Percentiles rank a stretch among this genome's conserved stretches.
Conservation (phyloP, 2,797 vertebrate species). For the Acropternis orthonyx region DNA sequence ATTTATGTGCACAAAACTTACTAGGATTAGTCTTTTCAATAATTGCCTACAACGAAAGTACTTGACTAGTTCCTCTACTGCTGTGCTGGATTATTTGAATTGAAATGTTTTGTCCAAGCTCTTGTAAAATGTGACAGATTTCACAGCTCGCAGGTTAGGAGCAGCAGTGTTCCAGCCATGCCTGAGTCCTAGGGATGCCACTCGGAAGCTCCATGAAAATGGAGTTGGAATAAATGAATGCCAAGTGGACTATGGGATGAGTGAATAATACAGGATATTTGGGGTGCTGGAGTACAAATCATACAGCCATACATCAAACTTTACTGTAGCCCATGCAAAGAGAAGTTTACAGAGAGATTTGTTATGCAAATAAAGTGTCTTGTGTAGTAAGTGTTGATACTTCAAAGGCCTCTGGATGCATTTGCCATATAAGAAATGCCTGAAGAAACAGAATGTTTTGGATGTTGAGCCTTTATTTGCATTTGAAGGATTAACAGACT, state of each 20-base stretch:
- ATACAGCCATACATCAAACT: rapidly evolving
- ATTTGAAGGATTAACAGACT: constrained; percentile 45
- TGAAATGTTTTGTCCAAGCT: neutral
- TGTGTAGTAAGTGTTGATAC: neutral
- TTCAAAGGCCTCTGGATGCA: neutral
- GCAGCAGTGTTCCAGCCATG: neutral
- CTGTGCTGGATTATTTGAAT: neutral
- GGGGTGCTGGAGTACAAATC: neutral
- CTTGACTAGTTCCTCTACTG: neutral
- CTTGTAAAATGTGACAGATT: neutral
- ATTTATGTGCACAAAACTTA: neutral
- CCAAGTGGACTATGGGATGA: neutral
- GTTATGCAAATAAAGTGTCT: constrained; percentile 22
- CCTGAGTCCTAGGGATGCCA: neutral
- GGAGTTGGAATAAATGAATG: neutral
- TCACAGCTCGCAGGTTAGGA: neutral
- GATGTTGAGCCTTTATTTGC: constrained; percentile 39
- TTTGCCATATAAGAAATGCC: constrained; percentile 25
- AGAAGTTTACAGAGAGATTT: neutral
- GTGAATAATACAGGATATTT: neutral
- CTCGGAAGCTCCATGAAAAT: neutral
- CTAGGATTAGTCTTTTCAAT: neutral
- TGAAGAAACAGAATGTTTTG: constrained; percentile 3
- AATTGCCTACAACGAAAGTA: neutral
- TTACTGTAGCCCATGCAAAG: neutral